Conservation (phyloP, 2,888 invertebrate species). For the Mamestra brassicae region DNA sequence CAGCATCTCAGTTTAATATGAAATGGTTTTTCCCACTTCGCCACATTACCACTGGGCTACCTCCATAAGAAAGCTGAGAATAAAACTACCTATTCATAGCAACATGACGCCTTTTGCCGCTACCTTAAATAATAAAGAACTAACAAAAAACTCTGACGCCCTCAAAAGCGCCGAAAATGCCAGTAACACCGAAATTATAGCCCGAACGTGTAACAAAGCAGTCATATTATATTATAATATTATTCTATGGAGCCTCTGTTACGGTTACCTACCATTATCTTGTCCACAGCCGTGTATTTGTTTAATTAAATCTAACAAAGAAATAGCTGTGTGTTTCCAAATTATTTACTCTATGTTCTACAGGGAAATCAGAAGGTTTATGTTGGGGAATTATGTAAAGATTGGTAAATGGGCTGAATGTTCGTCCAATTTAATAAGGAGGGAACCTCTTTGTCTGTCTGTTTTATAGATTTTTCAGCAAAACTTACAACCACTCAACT, state of each 20-base stretch:
- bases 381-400: background rate
- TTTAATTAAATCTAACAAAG: conserved; percentile 73
- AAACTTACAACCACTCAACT: background rate
- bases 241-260: conserved; percentile 41
- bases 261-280: conserved; percentile 54
- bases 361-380: conserved; percentile 35
- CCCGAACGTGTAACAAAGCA: conserved; percentile 55
- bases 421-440: background rate
- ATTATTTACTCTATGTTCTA: conserved; percentile 72
- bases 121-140: conserved; percentile 15
- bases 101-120: conserved; percentile 31
- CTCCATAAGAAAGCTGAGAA: background rate
- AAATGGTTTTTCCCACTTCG: background rate
- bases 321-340: conserved; percentile 75
- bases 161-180: conserved; percentile 50
- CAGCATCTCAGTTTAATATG: background rate
- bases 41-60: background rate
- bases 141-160: conserved; percentile 40
- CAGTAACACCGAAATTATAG: conserved; percentile 62
- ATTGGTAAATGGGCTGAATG: background rate
- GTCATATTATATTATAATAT: conserved; percentile 54
- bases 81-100: conserved; percentile 6
- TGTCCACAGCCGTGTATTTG: conserved; percentile 66
- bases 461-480: background rate
- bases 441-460: background rate